Evolutionary conservation across 2,797 vertebrate genomes (phyloP).

Genomic region (Tenualosa ilisha): DNA sequence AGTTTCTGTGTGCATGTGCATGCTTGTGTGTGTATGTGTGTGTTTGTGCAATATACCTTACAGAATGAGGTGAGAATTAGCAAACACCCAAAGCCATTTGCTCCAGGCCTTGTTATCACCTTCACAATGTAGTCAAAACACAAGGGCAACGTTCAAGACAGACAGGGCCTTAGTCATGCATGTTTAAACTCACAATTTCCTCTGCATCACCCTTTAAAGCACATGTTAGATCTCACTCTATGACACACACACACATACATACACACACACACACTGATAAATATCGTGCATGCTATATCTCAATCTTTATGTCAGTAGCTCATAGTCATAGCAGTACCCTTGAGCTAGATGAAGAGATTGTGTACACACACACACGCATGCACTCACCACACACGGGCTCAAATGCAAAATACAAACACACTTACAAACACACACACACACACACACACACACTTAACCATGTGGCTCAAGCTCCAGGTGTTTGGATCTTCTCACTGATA

Average conservation of each 20-base stretch:
- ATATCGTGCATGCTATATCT: background rate
- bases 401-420: background rate
- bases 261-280: background rate
- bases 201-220: background rate
- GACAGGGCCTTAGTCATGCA: background rate
- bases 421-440: background rate
- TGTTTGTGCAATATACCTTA: constrained; percentile 40
- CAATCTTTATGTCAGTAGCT: background rate
- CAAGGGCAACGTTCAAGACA: background rate
- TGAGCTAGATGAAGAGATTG: constrained; percentile 12
- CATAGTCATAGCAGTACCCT: constrained; percentile 8
- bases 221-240: background rate
- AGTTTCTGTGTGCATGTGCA: background rate
- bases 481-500: constrained; percentile 13
- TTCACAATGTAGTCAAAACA: background rate
- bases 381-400: background rate
- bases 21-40: background rate
- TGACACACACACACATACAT: constrained; percentile 26
- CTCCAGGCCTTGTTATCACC: background rate
- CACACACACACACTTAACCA: background rate
- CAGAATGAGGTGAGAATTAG: background rate
- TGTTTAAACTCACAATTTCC: background rate
- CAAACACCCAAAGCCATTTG: background rate
- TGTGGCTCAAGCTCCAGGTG: constrained; percentile 5
- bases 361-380: background rate